Conservation (phyloP, 2,888 invertebrate species). For the Hybos culiciformis region DNA sequence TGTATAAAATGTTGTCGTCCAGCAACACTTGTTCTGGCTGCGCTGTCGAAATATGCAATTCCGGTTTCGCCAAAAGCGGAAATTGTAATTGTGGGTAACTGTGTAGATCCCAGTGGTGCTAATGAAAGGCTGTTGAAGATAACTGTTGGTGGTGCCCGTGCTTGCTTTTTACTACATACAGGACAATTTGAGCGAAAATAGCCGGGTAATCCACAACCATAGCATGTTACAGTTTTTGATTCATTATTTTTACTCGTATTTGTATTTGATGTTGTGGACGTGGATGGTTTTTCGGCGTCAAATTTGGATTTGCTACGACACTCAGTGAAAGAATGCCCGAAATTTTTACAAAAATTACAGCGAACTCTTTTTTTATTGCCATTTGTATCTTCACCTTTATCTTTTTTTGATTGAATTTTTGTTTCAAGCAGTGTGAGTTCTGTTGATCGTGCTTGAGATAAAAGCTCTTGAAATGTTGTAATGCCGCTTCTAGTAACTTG, state of each 20-base stretch:
- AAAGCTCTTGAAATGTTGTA: background rate
- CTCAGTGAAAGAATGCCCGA: background rate
- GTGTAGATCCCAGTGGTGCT: slow-evolving; percentile 1
- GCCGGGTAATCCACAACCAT: too few species aligned
- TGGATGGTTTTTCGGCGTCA: background rate
- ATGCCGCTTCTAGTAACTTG: background rate
- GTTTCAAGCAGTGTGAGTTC: background rate
- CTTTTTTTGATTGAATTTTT: background rate
- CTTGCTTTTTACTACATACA: background rate
- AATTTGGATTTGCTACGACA: background rate
- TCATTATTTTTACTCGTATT: background rate
- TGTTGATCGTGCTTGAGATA: background rate
- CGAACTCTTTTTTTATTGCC: background rate
- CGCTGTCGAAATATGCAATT: background rate
- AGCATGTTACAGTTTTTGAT: background rate
- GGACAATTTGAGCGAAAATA: too few species aligned
- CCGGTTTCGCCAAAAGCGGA: slow-evolving; percentile 1
- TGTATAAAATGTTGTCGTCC: slow-evolving; percentile 4
- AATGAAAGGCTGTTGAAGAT: slow-evolving; percentile 2
- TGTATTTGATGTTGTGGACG: background rate
- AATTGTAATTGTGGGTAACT: background rate
- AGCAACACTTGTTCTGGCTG: slow-evolving; percentile 5
- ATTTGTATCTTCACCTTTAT: background rate
- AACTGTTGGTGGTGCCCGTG: background rate
- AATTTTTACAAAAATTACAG: background rate